Conservation (phyloP, 1,140 invertebrate genomes). For the Whitmania pigra region DNA sequence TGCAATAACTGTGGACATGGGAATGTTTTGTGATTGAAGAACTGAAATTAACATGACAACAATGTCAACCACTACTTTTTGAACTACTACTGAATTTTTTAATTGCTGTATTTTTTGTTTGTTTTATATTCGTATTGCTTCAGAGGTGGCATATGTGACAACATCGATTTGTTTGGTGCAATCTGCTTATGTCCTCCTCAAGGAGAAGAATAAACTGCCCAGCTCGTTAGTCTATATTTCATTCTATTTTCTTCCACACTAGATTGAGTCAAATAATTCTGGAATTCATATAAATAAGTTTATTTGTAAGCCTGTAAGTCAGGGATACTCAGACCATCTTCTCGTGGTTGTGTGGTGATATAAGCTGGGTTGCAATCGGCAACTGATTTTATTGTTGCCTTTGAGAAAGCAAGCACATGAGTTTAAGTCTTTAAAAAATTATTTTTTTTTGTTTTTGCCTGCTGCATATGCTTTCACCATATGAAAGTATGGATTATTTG, state of each 20-base stretch:
- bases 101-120: too few relatives aligned
- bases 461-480: neutral
- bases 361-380: too few relatives aligned
- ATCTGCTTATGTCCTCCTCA: slow-evolving; percentile 60
- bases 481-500: too few relatives aligned
- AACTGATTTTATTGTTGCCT: neutral
- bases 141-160: slow-evolving; percentile 68
- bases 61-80: too few relatives aligned
- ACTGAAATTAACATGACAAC: too few relatives aligned
- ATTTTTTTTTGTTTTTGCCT: neutral
- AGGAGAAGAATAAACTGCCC: slow-evolving; percentile 63
- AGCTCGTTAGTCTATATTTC: slow-evolving; percentile 46
- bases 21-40: too few relatives aligned
- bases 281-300: slow-evolving; percentile 2
- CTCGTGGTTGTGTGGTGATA: too few relatives aligned
- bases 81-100: too few relatives aligned
- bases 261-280: neutral
- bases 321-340: neutral
- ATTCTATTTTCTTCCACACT: slow-evolving; percentile 9
- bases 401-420: neutral
- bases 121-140: slow-evolving; percentile 37
- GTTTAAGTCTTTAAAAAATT: neutral
- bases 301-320: neutral
- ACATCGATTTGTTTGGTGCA: slow-evolving; percentile 61
- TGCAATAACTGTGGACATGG: too few relatives aligned